Percentiles rank a stretch among this genome's conserved stretches.
Evolutionary conservation across 2,797 vertebrate genomes (phyloP).

Genomic region (Momotus momota): DNA sequence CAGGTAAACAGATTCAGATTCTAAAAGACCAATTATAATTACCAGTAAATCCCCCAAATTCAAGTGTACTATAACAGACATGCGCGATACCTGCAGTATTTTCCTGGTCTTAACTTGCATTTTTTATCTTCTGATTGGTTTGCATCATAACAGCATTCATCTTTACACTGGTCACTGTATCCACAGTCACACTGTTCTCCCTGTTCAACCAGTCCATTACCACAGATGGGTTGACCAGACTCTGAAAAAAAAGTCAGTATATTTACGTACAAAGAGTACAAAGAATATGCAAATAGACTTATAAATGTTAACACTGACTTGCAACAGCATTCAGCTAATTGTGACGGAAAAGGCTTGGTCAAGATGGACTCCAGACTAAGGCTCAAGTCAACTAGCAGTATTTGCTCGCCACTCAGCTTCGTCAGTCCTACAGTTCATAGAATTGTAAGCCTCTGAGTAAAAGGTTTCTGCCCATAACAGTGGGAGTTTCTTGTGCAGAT

Average conservation of each 20-base stretch:
- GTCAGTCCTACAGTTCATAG: neutral
- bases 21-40: neutral
- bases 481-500: neutral
- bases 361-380: neutral
- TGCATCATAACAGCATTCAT: conserved; percentile 89
- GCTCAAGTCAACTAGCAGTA: neutral
- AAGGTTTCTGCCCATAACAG: neutral
- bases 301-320: neutral
- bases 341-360: neutral
- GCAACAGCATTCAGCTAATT: neutral
- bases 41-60: neutral
- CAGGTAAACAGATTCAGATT: neutral
- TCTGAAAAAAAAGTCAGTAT: conserved; percentile 80
- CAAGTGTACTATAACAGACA: neutral
- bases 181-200: conserved; percentile 96
- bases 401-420: neutral
- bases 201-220: conserved; percentile 92
- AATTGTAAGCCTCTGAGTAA: neutral
- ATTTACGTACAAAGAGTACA: neutral
- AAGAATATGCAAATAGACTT: neutral
- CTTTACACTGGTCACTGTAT: conserved; percentile 93
- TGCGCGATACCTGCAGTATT: conserved; percentile 87
- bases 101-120: conserved; percentile 86
- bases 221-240: conserved; percentile 96
- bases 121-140: conserved; percentile 85